Conservation (phyloP, 1,140 invertebrate genomes). For the Tetragnatha versicolor region DNA sequence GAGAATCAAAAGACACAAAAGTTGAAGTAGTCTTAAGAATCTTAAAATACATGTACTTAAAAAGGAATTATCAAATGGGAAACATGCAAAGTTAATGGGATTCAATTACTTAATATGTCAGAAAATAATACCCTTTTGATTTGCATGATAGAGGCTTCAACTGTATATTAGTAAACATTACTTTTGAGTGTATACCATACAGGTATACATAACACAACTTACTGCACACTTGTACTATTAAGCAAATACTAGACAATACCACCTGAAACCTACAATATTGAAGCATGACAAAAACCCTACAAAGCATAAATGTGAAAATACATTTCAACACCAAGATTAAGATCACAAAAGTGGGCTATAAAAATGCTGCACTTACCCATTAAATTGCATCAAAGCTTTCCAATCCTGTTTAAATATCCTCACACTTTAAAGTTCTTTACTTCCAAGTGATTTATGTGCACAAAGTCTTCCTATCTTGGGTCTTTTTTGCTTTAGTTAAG, state of each 20-base stretch:
- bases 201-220: too few relatives aligned
- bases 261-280: too few relatives aligned
- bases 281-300: not conserved
- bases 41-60: conserved; percentile 25
- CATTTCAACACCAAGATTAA: conserved; percentile 22
- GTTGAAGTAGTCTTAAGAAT: conserved; percentile 37
- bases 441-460: conserved; percentile 35
- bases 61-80: conserved; percentile 2
- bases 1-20: conserved; percentile 50
- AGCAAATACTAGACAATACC: too few relatives aligned
- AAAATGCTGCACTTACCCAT: conserved; percentile 51
- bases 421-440: conserved; percentile 47
- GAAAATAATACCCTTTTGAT: too few relatives aligned
- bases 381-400: conserved; percentile 31
- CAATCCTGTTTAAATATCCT: conserved; percentile 46
- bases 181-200: too few relatives aligned
- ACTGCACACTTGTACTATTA: too few relatives aligned
- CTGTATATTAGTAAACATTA: too few relatives aligned
- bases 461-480: conserved; percentile 45
- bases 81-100: conserved; percentile 13
- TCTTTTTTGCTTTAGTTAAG: conserved; percentile 34
- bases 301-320: not conserved
- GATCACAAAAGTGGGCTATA: conserved; percentile 41
- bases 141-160: too few relatives aligned
- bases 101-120: too few relatives aligned